Evolutionary conservation across 2,888 invertebrate species (phyloP).

Genomic region (Phaonia tiefii): DNA sequence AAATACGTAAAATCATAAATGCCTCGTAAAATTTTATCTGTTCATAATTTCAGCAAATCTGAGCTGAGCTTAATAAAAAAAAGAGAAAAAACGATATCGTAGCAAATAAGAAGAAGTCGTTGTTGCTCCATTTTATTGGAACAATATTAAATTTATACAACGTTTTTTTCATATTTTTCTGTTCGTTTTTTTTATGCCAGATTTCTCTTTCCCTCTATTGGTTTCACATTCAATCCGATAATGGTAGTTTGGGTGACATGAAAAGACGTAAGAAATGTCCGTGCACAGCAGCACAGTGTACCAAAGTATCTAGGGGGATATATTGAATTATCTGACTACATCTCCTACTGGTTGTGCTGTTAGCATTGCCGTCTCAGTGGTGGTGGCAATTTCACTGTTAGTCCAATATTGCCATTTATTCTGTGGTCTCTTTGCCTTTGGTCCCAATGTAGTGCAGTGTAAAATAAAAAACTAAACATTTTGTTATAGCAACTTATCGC

Average conservation of each 20-base stretch:
- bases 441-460: constrained; percentile 1
- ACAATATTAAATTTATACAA: constrained; percentile 48
- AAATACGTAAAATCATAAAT: constrained; percentile 57
- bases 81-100: not conserved
- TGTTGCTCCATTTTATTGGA: constrained; percentile 41
- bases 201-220: constrained; percentile 28
- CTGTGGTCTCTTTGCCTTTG: not conserved
- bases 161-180: constrained; percentile 21
- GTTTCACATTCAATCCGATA: constrained; percentile 15
- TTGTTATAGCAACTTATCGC: not conserved
- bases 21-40: constrained; percentile 62
- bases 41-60: constrained; percentile 53
- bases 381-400: too few species aligned
- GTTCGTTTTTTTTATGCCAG: constrained; percentile 20
- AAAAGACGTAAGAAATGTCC: not conserved
- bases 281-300: not conserved
- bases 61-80: not conserved
- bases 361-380: too few species aligned
- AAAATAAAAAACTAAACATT: constrained; percentile 5
- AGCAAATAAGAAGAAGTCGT: constrained; percentile 45
- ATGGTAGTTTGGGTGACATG: not conserved
- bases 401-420: not conserved
- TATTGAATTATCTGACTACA: not conserved
- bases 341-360: too few species aligned
- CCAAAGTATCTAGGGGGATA: not conserved